Evolutionary conservation across 1,140 invertebrate species (phyloP), one percentile per base, ranked within the genome.

Genomic region (Phenacoccus solenopsis): DNA sequence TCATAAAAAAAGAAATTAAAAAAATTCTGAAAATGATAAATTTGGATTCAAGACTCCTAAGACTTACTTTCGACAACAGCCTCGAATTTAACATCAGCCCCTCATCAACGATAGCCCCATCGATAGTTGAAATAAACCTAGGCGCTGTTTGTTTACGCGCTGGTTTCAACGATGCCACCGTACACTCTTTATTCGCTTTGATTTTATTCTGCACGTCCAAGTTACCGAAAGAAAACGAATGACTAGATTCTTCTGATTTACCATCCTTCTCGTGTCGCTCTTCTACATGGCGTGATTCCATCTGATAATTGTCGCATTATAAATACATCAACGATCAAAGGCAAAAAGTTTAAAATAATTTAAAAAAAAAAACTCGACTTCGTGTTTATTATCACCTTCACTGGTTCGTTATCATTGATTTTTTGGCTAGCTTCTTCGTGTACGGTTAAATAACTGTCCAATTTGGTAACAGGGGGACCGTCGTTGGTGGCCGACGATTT

Each of bases 41-140:
- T 61, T 61, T 61, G 9, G 21, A 9, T 20, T 61, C 59, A 61
- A 9, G 30, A 70, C n/a, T 25, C 57, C 5, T 13, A 64, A 64
- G 1, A 71, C 73, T 80, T 79, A 81, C 88, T 88, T 78, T 90
- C 88, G 68, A 91, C 81, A 28, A 86, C 85, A 70, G 87, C 87
- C 77, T 90, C 88, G 70, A 91, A 79, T 22, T 84, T 79, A 7
- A 91, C 84, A 75, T 86, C 83, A 12, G 82, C 81, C 35, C 86
- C 79, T 91, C 88, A 77, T 89, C 88, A 0, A 90, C 86, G 73
- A 90, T 90, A 79, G 85, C 86, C 22, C 88, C 88, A 12, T 85
- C 84, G 4, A 90, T 78, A 0, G 88, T 86, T 1, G 84, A 83
- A 1, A 88, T 80, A 74, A 90, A 90, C 71, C 86, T 82, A 0